Evolutionary conservation across 1,140 invertebrate genomes (phyloP).

Genomic region (Micrasema longulum): DNA sequence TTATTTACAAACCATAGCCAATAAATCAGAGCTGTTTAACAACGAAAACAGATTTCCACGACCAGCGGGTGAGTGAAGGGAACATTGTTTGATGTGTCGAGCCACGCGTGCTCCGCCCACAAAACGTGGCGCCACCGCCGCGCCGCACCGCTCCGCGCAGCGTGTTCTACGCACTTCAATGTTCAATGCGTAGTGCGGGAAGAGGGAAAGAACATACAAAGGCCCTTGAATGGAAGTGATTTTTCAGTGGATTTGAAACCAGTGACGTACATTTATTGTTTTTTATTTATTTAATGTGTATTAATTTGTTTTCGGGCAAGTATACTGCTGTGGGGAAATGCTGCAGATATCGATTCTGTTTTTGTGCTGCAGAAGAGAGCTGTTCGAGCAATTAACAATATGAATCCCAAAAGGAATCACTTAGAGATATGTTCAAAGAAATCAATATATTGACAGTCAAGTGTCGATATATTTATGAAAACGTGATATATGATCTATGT

Average conservation of each 20-base stretch:
- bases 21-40: conserved; percentile 28
- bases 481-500: too few relatives aligned
- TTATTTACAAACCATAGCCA: conserved; percentile 27
- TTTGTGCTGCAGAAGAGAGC: too few relatives aligned
- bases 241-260: too few relatives aligned
- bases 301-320: background rate
- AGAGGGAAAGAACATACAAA: background rate
- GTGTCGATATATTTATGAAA: too few relatives aligned
- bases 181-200: background rate
- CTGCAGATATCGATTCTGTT: too few relatives aligned
- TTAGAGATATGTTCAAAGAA: too few relatives aligned
- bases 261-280: background rate
- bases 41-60: conserved; percentile 10
- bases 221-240: background rate
- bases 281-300: background rate
- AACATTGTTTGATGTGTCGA: conserved; percentile 23
- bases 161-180: too few relatives aligned
- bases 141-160: background rate
- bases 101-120: conserved; percentile 16
- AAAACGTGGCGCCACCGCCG: background rate
- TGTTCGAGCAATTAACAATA: too few relatives aligned
- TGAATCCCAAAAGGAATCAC: too few relatives aligned
- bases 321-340: too few relatives aligned
- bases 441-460: too few relatives aligned
- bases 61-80: background rate